A percentile compares a stretch with the other conserved stretches of the same genome.
Conservation (phyloP, 2,797 vertebrate species). For the Ptychobarbus kaznakovi region DNA sequence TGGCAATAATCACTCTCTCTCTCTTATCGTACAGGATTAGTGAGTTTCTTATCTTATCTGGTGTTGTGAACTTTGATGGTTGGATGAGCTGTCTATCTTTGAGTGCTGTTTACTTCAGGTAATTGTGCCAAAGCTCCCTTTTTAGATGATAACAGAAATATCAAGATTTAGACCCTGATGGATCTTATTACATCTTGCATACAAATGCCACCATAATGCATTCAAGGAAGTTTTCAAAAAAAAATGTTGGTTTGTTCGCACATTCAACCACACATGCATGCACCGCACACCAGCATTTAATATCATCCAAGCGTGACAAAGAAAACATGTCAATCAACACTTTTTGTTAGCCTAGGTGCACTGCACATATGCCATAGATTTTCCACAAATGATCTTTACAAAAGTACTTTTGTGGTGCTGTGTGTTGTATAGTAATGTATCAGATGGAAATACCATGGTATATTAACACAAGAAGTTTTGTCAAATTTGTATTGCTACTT, state of each 20-base stretch:
- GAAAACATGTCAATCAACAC: conserved; percentile 3
- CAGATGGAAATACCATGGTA: background rate
- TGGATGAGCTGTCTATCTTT: conserved; percentile 10
- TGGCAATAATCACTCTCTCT: background rate
- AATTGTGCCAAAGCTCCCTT: background rate
- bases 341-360: background rate
- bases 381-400: background rate
- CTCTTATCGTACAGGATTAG: conserved; percentile 31
- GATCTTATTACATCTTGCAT: background rate
- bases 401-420: background rate
- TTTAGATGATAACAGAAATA: background rate
- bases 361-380: background rate
- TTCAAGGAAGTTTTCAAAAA: conserved; percentile 14
- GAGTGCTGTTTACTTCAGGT: conserved; percentile 24
- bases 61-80: conserved; percentile 10
- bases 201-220: background rate
- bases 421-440: background rate
- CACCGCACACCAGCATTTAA: background rate
- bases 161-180: background rate
- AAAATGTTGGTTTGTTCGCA: conserved; percentile 6
- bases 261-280: background rate
- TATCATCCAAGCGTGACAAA: background rate
- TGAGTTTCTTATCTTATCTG: conserved; percentile 34
- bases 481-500: background rate
- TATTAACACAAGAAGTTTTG: background rate